phyloP scores from a whole-genome alignment of 2,888 invertebrate genomes.

The Hesperia comma region DNA sequence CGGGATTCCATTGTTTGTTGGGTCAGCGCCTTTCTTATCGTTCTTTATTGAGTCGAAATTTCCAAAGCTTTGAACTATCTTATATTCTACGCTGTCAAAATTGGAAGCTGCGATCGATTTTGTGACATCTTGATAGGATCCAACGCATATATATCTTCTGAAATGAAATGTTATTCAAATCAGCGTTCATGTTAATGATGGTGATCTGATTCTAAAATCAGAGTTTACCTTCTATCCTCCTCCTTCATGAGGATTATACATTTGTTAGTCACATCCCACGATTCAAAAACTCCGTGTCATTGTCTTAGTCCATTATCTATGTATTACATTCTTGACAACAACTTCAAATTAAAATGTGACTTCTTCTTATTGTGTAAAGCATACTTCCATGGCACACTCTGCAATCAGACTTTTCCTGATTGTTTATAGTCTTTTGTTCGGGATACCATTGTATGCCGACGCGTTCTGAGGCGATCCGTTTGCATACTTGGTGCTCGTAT shows the following conservation, averaged over 20 bases:
- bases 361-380: slow-evolving; percentile 7
- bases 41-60: slow-evolving; percentile 12
- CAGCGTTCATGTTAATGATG: no score
- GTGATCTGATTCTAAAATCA: no score
- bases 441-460: slow-evolving; percentile 21
- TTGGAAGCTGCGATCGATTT: no score
- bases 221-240: no score
- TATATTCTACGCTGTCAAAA: neutral
- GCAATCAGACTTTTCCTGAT: slow-evolving; percentile 22
- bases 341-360: neutral
- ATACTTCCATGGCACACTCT: neutral
- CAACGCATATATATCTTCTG: no score
- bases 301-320: no score
- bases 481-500: slow-evolving; percentile 14
- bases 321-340: neutral
- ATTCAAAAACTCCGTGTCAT: no score
- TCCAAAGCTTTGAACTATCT: neutral
- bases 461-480: slow-evolving; percentile 24
- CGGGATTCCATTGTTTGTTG: slow-evolving; percentile 9
- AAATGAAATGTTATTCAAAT: no score
- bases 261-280: no score
- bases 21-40: neutral
- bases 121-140: no score
- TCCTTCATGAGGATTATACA: no score
- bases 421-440: slow-evolving; percentile 34